These are phyloP conservation scores for Rhynchophorus ferrugineus DNA, from an alignment of 1,140 invertebrate genomes.

Conservation along the genomic window DNA sequence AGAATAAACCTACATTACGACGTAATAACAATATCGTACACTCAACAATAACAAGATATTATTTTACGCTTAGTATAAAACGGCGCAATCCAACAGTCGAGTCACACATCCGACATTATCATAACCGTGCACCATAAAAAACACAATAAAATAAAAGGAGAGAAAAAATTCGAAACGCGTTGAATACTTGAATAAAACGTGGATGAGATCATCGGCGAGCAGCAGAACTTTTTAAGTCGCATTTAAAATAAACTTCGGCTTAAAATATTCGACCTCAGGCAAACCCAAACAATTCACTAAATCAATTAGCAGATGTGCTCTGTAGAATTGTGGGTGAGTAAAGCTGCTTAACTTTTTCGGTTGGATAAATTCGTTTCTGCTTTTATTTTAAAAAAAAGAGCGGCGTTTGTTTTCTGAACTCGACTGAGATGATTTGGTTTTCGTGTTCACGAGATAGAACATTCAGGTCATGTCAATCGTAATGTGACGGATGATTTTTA, in stretches of 20 bases:
- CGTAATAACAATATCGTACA: too few relatives aligned
- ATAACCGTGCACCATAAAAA: not conserved
- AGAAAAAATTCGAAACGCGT: not conserved
- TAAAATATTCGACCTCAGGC: constrained; percentile 14
- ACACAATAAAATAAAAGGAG: not conserved
- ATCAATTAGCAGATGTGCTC: constrained; percentile 20
- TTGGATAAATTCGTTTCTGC: constrained; percentile 1
- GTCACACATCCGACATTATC: not conserved
- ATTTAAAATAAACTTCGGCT: constrained; percentile 16
- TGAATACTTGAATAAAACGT: not conserved
- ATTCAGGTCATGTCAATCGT: too few relatives aligned
- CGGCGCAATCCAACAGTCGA: too few relatives aligned
- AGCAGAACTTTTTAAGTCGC: constrained; percentile 8
- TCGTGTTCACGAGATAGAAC: too few relatives aligned
- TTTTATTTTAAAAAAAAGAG: constrained; percentile 8
- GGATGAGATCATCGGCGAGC: constrained; percentile 7
- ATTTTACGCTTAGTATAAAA: too few relatives aligned
- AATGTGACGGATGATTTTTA: too few relatives aligned
- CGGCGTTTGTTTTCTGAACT: not conserved
- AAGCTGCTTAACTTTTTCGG: constrained; percentile 6
- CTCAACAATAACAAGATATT: too few relatives aligned
- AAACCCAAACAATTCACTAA: constrained; percentile 19
- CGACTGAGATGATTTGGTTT: too few relatives aligned
- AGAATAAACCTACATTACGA: too few relatives aligned
- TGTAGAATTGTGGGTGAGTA: constrained; percentile 7